phyloP scores from a whole-genome alignment of 1,140 invertebrate species.

The Aethina tumida region DNA sequence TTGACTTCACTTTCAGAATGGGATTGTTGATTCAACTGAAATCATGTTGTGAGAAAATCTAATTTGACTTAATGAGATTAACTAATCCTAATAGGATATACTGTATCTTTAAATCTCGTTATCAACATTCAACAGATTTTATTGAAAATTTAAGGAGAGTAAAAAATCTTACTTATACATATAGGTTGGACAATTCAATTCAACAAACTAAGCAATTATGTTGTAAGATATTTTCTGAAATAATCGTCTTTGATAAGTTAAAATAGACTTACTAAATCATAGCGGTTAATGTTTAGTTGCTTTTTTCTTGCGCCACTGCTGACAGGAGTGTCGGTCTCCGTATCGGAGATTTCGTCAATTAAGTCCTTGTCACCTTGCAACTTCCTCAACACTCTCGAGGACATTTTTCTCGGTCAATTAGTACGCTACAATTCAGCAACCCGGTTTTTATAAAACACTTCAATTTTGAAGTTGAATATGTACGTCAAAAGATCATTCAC shows the following conservation, averaged over 20 bases:
- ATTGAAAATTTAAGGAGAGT: slow-evolving; percentile 1
- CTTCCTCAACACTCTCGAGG: slow-evolving; percentile 50
- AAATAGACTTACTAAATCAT: slow-evolving; percentile 52
- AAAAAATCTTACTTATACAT: slow-evolving; percentile 7
- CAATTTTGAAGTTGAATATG: too few species aligned
- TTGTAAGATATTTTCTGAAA: too few species aligned
- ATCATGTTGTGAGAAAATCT: slow-evolving; percentile 4
- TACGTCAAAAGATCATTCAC: too few species aligned
- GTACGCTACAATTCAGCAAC: too few species aligned
- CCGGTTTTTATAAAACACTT: too few species aligned
- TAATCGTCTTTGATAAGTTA: too few species aligned
- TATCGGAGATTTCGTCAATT: slow-evolving; percentile 40
- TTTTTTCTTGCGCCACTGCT: slow-evolving; percentile 39
- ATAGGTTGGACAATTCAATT: slow-evolving; percentile 5
- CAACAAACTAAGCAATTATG: slow-evolving; percentile 8
- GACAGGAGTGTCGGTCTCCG: slow-evolving; percentile 38
- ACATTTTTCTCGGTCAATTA: too few species aligned
- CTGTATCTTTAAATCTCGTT: not conserved
- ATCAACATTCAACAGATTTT: not conserved
- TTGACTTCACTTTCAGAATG: slow-evolving; percentile 59
- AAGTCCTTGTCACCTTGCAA: slow-evolving; percentile 45
- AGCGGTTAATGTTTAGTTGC: slow-evolving; percentile 47
- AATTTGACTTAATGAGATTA: slow-evolving; percentile 4
- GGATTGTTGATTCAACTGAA: slow-evolving; percentile 48
- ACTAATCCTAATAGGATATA: too few species aligned